Evolutionary conservation across 2,888 invertebrate genomes (phyloP).

Genomic region (Synanthedon vespiformis): DNA sequence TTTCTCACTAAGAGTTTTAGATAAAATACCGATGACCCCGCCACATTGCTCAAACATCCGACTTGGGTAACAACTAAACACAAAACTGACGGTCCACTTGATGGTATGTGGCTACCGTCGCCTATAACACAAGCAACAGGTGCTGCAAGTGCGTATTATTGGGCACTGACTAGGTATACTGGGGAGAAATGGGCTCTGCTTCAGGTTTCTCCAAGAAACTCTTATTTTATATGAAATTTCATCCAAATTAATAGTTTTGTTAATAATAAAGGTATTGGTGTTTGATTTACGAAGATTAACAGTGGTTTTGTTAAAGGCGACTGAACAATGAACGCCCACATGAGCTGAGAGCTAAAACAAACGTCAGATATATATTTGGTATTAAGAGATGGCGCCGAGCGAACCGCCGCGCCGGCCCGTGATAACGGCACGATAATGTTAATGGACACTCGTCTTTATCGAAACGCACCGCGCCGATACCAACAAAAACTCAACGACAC

Average conservation of each 20-base stretch:
- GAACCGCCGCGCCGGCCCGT: conserved; percentile 31
- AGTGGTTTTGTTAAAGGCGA: conserved; percentile 8
- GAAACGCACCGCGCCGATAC: conserved; percentile 30
- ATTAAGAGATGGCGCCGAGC: conserved; percentile 41
- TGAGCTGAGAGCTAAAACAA: conserved; percentile 32
- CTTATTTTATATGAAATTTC: too few species aligned
- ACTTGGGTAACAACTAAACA: conserved; percentile 12
- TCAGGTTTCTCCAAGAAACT: too few species aligned
- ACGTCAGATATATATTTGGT: conserved; percentile 19
- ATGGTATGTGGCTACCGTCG: too few species aligned
- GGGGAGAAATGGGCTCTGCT: too few species aligned
- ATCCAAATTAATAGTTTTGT: too few species aligned
- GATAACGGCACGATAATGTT: conserved; percentile 60
- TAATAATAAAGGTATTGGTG: too few species aligned
- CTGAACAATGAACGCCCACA: conserved; percentile 12
- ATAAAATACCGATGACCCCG: neutral
- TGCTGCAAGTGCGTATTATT: too few species aligned
- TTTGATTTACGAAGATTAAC: neutral
- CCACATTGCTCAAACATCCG: neutral
- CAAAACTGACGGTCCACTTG: too few species aligned
- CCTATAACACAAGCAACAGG: too few species aligned
- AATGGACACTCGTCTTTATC: conserved; percentile 60
- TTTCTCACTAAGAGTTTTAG: neutral
- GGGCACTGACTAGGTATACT: too few species aligned
- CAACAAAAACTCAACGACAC: conserved; percentile 22